Percentiles rank a stretch among this genome's conserved stretches.
Conservation (phyloP, 2,113 vertebrate species). For the Plecotus auritus region DNA sequence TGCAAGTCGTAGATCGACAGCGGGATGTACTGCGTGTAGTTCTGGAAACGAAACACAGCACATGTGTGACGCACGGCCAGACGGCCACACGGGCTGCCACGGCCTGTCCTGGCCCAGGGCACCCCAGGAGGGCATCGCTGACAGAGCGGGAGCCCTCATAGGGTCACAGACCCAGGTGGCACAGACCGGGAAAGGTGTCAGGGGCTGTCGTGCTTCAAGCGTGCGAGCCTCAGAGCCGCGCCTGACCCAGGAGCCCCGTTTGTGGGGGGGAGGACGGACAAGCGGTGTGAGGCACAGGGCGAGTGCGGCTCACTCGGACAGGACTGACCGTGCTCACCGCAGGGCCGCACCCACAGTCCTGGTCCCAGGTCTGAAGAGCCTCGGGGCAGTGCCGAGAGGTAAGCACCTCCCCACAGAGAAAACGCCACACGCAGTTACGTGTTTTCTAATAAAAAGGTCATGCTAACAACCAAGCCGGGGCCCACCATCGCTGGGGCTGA, state of each 20-base stretch:
- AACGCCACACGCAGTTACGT: background rate
- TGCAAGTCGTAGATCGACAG: slow-evolving; percentile 98
- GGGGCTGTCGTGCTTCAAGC: background rate
- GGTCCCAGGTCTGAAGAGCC: rapidly evolving
- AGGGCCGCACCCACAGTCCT: rapidly evolving
- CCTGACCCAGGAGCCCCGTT: rapidly evolving
- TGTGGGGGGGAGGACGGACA: background rate
- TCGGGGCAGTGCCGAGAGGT: background rate
- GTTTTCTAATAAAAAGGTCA: background rate
- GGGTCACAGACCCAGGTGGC: rapidly evolving
- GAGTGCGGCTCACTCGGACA: background rate
- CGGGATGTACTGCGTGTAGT: slow-evolving; percentile 99
- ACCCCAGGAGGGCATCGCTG: rapidly evolving
- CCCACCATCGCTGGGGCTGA: background rate
- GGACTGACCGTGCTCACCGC: too few relatives aligned
- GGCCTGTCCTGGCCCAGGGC: too few relatives aligned
- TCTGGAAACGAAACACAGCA: slow-evolving; percentile 80
- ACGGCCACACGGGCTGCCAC: background rate
- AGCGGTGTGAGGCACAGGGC: background rate
- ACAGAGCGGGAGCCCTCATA: rapidly evolving
- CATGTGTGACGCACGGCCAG: rapidly evolving
- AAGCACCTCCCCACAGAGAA: background rate
- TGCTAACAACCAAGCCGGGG: background rate
- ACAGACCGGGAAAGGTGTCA: background rate
- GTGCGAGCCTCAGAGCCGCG: background rate